A percentile compares a stretch with the other conserved stretches of the same genome.
phyloP scores from a whole-genome alignment of 2,888 invertebrate genomes.

The Steinernema hermaphroditum region DNA sequence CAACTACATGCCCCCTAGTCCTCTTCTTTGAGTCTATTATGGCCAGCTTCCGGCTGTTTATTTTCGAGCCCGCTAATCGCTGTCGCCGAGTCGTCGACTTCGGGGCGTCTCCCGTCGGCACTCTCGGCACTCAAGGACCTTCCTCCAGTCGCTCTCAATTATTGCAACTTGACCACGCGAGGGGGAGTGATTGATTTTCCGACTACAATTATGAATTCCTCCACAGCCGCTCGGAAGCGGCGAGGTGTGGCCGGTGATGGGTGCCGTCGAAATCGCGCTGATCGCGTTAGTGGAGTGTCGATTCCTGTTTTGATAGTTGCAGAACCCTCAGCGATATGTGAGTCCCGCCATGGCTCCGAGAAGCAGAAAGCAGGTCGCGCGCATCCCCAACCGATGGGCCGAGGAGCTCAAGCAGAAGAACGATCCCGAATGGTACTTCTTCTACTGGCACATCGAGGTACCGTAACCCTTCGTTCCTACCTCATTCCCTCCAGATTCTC shows the following conservation, averaged over 20 bases:
- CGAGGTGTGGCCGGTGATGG: background rate
- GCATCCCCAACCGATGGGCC: slow-evolving; percentile 13
- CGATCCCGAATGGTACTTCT: slow-evolving; percentile 26
- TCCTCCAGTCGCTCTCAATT: slow-evolving; percentile 22
- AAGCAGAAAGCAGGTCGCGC: background rate
- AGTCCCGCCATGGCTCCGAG: slow-evolving; percentile 9
- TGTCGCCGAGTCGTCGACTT: background rate
- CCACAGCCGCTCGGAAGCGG: background rate
- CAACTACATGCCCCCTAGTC: background rate
- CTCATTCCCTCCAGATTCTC: slow-evolving; percentile 19
- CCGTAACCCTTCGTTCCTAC: too few relatives aligned
- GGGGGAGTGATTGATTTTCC: slow-evolving; percentile 21
- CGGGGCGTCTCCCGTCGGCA: background rate
- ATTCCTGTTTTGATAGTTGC: background rate
- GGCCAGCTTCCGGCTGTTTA: slow-evolving; percentile 26
- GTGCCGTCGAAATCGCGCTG: background rate
- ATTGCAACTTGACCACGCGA: slow-evolving; percentile 29
- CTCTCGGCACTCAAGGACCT: background rate
- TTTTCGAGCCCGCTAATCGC: slow-evolving; percentile 24
- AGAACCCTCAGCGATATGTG: background rate
- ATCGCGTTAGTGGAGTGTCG: slow-evolving; percentile 6
- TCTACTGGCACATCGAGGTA: slow-evolving; percentile 27
- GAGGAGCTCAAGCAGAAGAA: slow-evolving; percentile 26
- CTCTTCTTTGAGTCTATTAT: slow-evolving; percentile 20
- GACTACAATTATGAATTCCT: slow-evolving; percentile 23